Evolutionary conservation across 2,113 vertebrate species (phyloP).

Genomic region (Marcusenius ussheri): DNA sequence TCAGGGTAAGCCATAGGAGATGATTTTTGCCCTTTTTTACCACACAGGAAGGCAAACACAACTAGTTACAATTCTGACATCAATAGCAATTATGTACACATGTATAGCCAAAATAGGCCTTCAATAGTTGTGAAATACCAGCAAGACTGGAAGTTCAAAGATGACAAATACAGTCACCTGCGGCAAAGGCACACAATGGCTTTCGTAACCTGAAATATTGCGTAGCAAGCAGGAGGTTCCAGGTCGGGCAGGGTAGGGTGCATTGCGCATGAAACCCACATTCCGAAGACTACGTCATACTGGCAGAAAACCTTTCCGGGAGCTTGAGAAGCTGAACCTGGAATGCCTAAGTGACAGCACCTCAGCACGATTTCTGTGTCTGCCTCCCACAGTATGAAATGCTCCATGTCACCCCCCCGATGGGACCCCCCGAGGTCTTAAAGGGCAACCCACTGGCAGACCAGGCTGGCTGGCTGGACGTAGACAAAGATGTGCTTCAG

Average conservation of each 20-base stretch:
- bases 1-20: not conserved
- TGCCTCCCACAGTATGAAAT: conserved; percentile 76
- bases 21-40: not conserved
- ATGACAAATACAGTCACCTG: not conserved
- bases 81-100: not conserved
- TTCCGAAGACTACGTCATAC: not conserved
- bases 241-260: not conserved
- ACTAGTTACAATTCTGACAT: not conserved
- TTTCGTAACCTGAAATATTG: not conserved
- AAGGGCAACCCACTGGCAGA: conserved; percentile 71
- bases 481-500: conserved; percentile 82
- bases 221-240: not conserved
- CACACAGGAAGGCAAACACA: not conserved
- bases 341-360: not conserved
- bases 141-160: not conserved
- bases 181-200: not conserved
- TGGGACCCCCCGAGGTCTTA: conserved; percentile 77
- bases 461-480: conserved; percentile 74
- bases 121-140: not conserved
- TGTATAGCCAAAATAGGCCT: not conserved
- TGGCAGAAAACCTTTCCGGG: not conserved
- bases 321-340: not conserved
- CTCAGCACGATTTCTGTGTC: not conserved
- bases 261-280: not conserved
- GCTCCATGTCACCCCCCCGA: conserved; percentile 94